Base-by-base conservation (phyloP, 2,113 vertebrate species). In the Dromaius novaehollandiae region DNA sequence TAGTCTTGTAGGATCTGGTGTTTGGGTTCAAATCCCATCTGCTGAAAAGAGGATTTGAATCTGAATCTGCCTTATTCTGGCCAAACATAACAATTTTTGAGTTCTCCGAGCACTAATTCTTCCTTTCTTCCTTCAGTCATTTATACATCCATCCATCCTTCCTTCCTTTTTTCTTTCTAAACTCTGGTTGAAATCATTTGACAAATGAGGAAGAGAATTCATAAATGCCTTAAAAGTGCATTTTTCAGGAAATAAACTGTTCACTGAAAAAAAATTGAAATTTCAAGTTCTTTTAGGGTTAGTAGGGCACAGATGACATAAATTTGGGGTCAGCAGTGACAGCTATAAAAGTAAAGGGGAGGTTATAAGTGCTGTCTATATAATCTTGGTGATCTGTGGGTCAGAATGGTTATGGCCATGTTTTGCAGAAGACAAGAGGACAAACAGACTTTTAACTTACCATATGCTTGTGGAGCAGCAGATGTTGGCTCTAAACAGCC, bases 401-500 rank as follows among this genome's bases (percentile, higher is more conserved):
- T 60, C 34, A 42, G 38, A 42, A 30, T 32, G 8, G 24, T 81
- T 36, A 42, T 50, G 18, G 7, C 13, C 18, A 0, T 11, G 4
- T 8, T 77, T 90, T 56, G 34, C 48, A 63, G 56, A 26, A 88
- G 60, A 8, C 46, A 12, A 79, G 10, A 14, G 14, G 19, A 51
- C n/a, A 38, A 38, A 38, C 34, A 53, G 11, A 48, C 3, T 73
- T 78, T 56, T 65, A 53, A 18, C 6, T n/a, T n/a, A 40, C n/a
- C 2, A 1, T 20, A 3, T 1, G 9, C 32, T 70, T 46, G n/a
- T 76, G 40, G 28, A 38, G 36, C 32, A 61, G 70, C 1, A 4
- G 17, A 26, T 24, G 22, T 1, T 6, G 22, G 44, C 30, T 58
- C 22, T 78, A 48, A 1, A 1, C 34, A 46, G 64, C 56, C 42